phyloP scores from a whole-genome alignment of 1,140 invertebrate species.

The Ceratina australensis region DNA sequence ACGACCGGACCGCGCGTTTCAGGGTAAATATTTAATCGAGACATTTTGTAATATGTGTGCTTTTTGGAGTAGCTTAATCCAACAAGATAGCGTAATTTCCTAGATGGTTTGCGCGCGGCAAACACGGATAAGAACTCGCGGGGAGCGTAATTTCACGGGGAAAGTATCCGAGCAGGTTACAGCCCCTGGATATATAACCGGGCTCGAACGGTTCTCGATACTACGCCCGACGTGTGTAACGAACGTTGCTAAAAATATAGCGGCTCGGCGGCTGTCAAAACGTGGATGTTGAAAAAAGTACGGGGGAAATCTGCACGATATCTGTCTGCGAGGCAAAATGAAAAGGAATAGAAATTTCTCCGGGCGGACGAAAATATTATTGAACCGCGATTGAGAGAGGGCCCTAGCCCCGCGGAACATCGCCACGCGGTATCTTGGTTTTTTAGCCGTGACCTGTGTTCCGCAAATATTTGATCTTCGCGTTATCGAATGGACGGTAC shows the following conservation, averaged over 20 bases:
- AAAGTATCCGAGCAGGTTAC: background rate
- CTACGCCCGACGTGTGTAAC: background rate
- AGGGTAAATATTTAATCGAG: slow-evolving; percentile 65
- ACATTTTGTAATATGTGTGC: slow-evolving; percentile 62
- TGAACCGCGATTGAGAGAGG: slow-evolving; percentile 5
- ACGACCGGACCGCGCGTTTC: slow-evolving; percentile 40
- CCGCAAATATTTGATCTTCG: slow-evolving; percentile 25
- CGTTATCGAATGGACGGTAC: background rate
- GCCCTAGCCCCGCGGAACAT: background rate
- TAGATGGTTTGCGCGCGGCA: slow-evolving; percentile 47
- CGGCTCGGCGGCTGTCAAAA: background rate
- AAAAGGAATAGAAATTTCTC: slow-evolving; percentile 15
- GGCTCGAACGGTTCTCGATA: background rate
- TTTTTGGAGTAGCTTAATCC: slow-evolving; percentile 56
- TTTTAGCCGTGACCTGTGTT: slow-evolving; percentile 1
- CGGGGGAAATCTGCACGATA: background rate
- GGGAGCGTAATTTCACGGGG: background rate
- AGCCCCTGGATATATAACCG: too few species aligned
- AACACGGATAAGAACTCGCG: slow-evolving; percentile 33
- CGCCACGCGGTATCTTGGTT: slow-evolving; percentile 4
- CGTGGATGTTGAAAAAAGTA: background rate
- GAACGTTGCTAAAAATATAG: background rate
- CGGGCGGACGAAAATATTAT: background rate
- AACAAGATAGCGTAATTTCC: slow-evolving; percentile 43
- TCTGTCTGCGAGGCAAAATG: background rate